Conservation (phyloP, 1,140 invertebrate genomes). For the Drosophila sproati region DNA sequence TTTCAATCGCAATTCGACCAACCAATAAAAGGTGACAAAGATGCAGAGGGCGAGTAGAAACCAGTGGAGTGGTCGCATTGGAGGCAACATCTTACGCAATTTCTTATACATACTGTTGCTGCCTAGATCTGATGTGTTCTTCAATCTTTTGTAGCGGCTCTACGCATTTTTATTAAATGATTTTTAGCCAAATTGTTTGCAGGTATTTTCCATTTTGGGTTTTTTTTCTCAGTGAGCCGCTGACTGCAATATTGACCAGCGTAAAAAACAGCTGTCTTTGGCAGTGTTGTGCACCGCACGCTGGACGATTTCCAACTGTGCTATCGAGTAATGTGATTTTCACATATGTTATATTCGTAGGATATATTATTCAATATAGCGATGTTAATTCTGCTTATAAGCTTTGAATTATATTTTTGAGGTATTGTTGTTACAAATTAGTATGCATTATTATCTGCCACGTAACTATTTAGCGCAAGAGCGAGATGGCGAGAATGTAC, state of each 20-base stretch:
- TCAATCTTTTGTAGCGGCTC: slow-evolving; percentile 4
- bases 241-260: slow-evolving; percentile 24
- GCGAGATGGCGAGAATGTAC: neutral
- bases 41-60: slow-evolving; percentile 50
- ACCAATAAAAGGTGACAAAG: slow-evolving; percentile 68
- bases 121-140: slow-evolving; percentile 4
- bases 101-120: slow-evolving; percentile 55
- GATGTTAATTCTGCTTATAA: neutral
- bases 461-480: neutral
- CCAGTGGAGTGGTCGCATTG: slow-evolving; percentile 67
- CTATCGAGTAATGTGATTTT: neutral
- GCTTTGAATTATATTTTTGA: neutral
- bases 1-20: slow-evolving; percentile 61
- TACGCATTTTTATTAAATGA: slow-evolving; percentile 42
- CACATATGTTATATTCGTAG: neutral
- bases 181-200: slow-evolving; percentile 31
- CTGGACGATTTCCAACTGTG: neutral
- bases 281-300: neutral
- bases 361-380: neutral
- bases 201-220: slow-evolving; percentile 39
- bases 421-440: neutral
- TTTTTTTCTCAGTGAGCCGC: slow-evolving; percentile 29
- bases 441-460: neutral
- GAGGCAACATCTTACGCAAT: slow-evolving; percentile 66
- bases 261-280: slow-evolving; percentile 33